Percentiles rank a stretch among this genome's conserved stretches.
These are phyloP conservation scores for Sericinus montela DNA, from an alignment of 2,888 invertebrate genomes.

Conservation along the genomic window DNA sequence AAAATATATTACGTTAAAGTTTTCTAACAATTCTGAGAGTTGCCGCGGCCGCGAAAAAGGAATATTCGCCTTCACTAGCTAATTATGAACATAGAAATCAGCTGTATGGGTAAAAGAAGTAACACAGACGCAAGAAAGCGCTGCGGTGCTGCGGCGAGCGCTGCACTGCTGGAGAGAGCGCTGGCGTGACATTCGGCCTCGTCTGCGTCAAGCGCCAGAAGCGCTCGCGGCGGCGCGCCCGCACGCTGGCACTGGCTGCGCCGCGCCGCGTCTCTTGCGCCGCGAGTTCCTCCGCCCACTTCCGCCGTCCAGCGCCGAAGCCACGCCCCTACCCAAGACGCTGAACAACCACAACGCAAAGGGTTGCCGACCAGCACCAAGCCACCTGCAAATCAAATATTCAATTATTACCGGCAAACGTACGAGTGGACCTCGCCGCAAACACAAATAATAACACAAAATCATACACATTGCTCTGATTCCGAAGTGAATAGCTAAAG, in stretches of 20 bases:
- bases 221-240: conserved; percentile 58
- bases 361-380: conserved; percentile 88
- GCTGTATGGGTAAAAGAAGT: not conserved
- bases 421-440: no score
- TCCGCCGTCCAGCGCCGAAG: conserved; percentile 91
- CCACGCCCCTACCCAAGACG: conserved; percentile 93
- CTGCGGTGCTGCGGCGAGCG: conserved; percentile 26
- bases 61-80: conserved; percentile 25
- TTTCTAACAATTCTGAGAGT: no score
- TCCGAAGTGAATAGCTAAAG: no score
- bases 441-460: no score
- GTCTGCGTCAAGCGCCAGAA: conserved; percentile 84
- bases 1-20: not conserved
- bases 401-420: not conserved
- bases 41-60: not conserved
- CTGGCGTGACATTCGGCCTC: conserved; percentile 88
- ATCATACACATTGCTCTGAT: no score
- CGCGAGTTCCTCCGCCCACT: conserved; percentile 81
- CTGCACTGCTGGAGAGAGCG: conserved; percentile 71
- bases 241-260: conserved; percentile 42
- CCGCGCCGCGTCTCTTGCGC: conserved; percentile 37
- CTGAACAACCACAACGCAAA: conserved; percentile 89
- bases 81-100: not conserved
- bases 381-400: conserved; percentile 69
- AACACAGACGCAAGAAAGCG: conserved; percentile 18